Conservation (phyloP, 2,888 invertebrate genomes). For the Lucinisca nassula region DNA sequence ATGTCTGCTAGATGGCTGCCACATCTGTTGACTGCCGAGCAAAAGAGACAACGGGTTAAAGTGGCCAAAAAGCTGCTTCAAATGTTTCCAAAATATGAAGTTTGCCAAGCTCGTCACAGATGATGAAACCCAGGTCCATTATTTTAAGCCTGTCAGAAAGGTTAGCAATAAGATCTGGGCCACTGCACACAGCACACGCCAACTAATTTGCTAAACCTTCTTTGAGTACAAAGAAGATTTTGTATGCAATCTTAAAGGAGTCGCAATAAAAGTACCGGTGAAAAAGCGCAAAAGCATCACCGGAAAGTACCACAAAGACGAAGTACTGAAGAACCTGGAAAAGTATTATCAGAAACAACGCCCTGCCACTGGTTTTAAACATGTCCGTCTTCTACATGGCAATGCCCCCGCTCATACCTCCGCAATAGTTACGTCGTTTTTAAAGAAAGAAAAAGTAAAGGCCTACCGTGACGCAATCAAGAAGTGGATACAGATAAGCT, state of each 20-base stretch:
- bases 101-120: not conserved
- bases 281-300: not conserved
- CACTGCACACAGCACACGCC: not conserved
- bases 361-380: not conserved
- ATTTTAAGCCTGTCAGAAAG: not conserved
- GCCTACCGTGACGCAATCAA: no score
- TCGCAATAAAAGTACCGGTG: not conserved
- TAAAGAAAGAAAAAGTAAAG: not conserved
- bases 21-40: slow-evolving; percentile 2
- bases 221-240: no score
- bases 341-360: not conserved
- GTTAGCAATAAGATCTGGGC: not conserved
- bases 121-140: slow-evolving; percentile 9
- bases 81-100: not conserved
- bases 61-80: no score
- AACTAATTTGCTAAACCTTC: not conserved
- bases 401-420: not conserved
- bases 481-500: no score
- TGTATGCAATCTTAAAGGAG: no score
- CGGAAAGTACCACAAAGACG: not conserved
- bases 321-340: not conserved
- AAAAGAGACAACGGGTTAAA: not conserved
- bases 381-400: not conserved
- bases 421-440: not conserved
- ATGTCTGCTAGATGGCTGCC: not conserved